Evolutionary conservation across 2,113 vertebrate species (phyloP).

Genomic region (Oostethus manadensis): DNA sequence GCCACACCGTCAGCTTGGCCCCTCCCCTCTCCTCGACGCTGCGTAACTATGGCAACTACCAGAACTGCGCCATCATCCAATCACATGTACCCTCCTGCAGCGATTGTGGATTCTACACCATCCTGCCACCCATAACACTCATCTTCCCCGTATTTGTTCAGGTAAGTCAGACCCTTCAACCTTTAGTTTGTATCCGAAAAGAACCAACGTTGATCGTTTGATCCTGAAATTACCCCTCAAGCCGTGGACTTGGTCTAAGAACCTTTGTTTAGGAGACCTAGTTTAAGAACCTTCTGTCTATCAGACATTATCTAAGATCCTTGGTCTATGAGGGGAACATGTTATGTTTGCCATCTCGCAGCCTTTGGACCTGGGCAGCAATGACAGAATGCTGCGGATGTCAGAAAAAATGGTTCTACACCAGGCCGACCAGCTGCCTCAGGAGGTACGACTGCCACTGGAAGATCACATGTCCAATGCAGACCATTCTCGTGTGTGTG

Average conservation of each 20-base stretch:
- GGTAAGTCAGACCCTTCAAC: constrained; percentile 65
- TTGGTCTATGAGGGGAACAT: too few relatives aligned
- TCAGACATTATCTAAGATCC: too few relatives aligned
- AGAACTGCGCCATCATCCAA: constrained; percentile 84
- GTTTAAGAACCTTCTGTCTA: too few relatives aligned
- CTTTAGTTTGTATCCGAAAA: background rate
- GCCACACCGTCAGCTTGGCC: constrained; percentile 41
- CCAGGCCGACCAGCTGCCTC: constrained; percentile 73
- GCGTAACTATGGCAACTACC: constrained; percentile 78
- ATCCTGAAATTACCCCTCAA: too few relatives aligned
- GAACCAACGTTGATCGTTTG: background rate
- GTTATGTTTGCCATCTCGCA: constrained; percentile 31
- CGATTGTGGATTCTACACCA: constrained; percentile 76
- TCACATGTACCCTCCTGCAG: constrained; percentile 76
- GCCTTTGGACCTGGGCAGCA: constrained; percentile 88
- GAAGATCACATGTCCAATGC: background rate
- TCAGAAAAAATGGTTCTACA: constrained; percentile 86
- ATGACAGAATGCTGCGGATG: constrained; percentile 80
- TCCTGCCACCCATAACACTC: constrained; percentile 83
- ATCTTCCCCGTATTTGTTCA: constrained; percentile 92
- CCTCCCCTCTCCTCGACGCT: constrained; percentile 54
- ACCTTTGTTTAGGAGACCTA: too few relatives aligned
- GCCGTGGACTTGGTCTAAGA: too few relatives aligned
- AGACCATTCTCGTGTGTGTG: background rate
- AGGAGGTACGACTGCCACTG: constrained; percentile 68